A percentile compares a stretch with the other conserved stretches of the same genome.
Evolutionary conservation across 2,888 invertebrate species (phyloP).

Genomic region (Cyaniris semiargus): DNA sequence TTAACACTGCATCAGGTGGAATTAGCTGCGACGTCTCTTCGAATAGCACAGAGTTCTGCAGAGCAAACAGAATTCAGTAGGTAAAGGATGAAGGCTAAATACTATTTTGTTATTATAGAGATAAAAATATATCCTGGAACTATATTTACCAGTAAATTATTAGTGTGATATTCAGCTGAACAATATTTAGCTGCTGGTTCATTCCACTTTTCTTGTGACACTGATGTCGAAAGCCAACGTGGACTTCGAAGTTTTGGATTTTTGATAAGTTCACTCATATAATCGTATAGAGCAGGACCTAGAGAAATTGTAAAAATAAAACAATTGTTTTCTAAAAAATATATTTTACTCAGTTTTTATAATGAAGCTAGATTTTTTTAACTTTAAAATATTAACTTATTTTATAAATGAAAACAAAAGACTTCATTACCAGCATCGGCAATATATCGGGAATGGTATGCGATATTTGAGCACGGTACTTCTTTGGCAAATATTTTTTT

Average conservation of each 20-base stretch:
- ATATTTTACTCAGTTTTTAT: too few species aligned
- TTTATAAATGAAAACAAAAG: neutral
- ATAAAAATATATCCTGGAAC: neutral
- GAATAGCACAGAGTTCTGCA: conserved; percentile 85
- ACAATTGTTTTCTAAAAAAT: too few species aligned
- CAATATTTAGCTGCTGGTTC: conserved; percentile 58
- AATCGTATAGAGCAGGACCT: conserved; percentile 77
- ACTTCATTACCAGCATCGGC: conserved; percentile 75
- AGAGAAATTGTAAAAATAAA: neutral
- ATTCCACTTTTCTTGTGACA: conserved; percentile 83
- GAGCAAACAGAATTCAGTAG: neutral
- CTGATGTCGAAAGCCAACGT: conserved; percentile 91
- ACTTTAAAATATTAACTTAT: neutral
- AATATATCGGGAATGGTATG: conserved; percentile 94
- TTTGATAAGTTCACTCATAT: conserved; percentile 81
- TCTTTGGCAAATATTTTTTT: conserved; percentile 66
- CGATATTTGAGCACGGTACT: conserved; percentile 87
- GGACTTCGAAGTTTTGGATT: conserved; percentile 81
- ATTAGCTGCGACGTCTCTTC: conserved; percentile 89
- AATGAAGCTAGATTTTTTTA: too few species aligned
- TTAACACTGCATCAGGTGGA: conserved; percentile 88
- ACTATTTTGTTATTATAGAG: neutral
- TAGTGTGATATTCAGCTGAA: conserved; percentile 92
- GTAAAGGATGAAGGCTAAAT: neutral
- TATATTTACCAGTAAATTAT: conserved; percentile 84